phyloP scores from a whole-genome alignment of 2,888 invertebrate species.

The Clanis bilineata region DNA sequence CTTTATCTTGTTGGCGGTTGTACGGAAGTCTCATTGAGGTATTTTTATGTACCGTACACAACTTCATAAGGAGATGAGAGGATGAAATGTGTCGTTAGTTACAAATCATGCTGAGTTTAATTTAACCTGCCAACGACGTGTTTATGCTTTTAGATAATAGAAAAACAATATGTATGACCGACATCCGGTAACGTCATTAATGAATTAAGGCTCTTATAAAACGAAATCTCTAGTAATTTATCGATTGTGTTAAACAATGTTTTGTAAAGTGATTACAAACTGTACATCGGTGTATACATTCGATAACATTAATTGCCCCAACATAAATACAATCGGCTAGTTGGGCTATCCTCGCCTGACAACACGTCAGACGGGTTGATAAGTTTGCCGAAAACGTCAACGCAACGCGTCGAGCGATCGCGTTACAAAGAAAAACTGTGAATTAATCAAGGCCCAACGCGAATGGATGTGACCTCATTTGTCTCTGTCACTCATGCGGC shows the following conservation, averaged over 20 bases:
- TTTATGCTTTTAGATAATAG: too few species aligned
- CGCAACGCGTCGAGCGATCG: conserved; percentile 56
- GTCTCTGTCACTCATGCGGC: conserved; percentile 62
- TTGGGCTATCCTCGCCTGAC: conserved; percentile 37
- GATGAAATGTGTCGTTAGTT: too few species aligned
- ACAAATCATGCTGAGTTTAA: too few species aligned
- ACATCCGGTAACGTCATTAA: too few species aligned
- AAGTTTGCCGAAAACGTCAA: conserved; percentile 67
- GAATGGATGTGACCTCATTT: conserved; percentile 61
- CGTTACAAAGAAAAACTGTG: conserved; percentile 75
- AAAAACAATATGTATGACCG: neutral
- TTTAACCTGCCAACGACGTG: too few species aligned
- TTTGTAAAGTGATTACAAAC: neutral
- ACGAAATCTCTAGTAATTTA: neutral
- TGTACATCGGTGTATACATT: conserved; percentile 8
- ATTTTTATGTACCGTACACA: neutral
- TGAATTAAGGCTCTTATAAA: too few species aligned
- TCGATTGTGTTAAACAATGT: neutral
- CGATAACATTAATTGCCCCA: conserved; percentile 8
- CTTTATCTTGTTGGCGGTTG: neutral
- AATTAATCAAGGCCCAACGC: conserved; percentile 72
- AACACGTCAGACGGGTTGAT: conserved; percentile 56
- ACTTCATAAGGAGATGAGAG: too few species aligned
- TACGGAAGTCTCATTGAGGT: neutral
- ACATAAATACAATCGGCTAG: conserved; percentile 36